A percentile compares a stretch with the other conserved stretches of the same genome.
Conservation (phyloP, 2,113 vertebrate species). For the Ammodytes dubius region DNA sequence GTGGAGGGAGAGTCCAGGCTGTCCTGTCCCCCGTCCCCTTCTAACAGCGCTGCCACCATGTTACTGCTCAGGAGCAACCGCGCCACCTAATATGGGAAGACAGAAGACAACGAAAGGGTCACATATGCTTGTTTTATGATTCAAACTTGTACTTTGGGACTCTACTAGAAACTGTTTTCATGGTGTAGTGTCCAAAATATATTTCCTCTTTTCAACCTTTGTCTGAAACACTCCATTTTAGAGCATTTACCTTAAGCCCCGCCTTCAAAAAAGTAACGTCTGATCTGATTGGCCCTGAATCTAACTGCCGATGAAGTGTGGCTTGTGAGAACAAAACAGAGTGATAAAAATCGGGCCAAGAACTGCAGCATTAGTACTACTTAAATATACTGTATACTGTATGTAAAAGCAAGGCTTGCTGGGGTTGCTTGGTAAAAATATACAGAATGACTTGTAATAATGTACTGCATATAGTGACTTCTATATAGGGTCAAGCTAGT, state of each 20-base stretch:
- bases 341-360: conserved; percentile 40
- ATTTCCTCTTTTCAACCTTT: too few species aligned
- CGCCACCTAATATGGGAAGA: conserved; percentile 85
- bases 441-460: neutral
- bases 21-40: conserved; percentile 89
- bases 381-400: conserved; percentile 9
- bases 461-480: neutral
- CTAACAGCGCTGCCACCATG: conserved; percentile 90
- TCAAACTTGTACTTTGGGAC: too few species aligned
- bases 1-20: conserved; percentile 89
- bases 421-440: conserved; percentile 6
- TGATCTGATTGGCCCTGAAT: too few species aligned
- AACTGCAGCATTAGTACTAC: conserved; percentile 29
- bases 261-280: too few species aligned
- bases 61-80: conserved; percentile 95
- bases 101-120: neutral
- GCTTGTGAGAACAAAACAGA: neutral
- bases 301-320: neutral
- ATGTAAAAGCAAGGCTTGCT: neutral
- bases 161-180: too few species aligned
- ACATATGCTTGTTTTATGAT: too few species aligned
- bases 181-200: too few species aligned
- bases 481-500: conserved; percentile 22
- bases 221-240: too few species aligned
- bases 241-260: too few species aligned